Evolutionary conservation across 2,888 invertebrate species (phyloP).

Genomic region (Malthinus seriepunctatus): DNA sequence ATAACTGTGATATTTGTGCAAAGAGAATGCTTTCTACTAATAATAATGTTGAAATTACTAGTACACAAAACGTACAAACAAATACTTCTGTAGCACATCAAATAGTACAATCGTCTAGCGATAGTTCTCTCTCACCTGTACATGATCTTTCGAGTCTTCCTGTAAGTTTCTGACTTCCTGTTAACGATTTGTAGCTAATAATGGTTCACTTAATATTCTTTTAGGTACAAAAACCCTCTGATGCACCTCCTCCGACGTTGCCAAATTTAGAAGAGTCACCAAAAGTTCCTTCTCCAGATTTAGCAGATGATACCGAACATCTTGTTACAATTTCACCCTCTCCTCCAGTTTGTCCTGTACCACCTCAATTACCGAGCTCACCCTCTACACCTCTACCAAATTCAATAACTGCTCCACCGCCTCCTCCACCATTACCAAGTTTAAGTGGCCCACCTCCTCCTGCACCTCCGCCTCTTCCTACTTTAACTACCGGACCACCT

Average conservation of each 20-base stretch:
- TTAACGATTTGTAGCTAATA: too few relatives aligned
- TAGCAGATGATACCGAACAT: too few relatives aligned
- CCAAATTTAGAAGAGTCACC: background rate
- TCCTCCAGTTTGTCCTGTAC: too few relatives aligned
- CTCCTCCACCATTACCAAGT: slow-evolving; percentile 8
- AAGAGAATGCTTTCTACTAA: slow-evolving; percentile 19
- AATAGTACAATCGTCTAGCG: slow-evolving; percentile 6
- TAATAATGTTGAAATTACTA: background rate
- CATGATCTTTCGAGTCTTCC: slow-evolving; percentile 16
- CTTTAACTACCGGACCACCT: background rate
- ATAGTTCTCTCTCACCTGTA: background rate
- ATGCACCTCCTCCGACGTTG: background rate
- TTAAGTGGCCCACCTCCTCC: slow-evolving; percentile 10
- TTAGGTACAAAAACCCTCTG: background rate
- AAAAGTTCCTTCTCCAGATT: too few relatives aligned
- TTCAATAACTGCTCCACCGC: background rate
- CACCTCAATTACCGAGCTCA: background rate
- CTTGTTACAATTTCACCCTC: too few relatives aligned
- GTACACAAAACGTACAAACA: slow-evolving; percentile 9
- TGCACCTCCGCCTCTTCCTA: slow-evolving; percentile 13
- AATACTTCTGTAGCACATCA: background rate
- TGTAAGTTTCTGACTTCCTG: slow-evolving; percentile 4
- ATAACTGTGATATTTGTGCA: slow-evolving; percentile 43
- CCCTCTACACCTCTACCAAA: background rate
- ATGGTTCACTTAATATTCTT: background rate